A percentile compares a stretch with the other conserved stretches of the same genome.
These are phyloP conservation scores for Drosophila miranda DNA, from an alignment of 1,140 invertebrate genomes.

Conservation along the genomic window DNA sequence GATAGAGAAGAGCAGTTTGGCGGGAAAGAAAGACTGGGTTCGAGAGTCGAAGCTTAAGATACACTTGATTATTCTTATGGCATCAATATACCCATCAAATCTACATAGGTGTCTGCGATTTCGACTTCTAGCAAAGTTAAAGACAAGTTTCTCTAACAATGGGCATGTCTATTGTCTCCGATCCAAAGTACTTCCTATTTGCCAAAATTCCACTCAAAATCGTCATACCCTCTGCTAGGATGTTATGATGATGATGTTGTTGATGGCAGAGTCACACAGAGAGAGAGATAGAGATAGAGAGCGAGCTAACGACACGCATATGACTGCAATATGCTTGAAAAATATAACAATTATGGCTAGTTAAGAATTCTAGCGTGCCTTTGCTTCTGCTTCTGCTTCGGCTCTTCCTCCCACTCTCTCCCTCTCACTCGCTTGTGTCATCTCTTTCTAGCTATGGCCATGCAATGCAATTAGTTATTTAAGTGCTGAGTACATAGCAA, in stretches of 20 bases:
- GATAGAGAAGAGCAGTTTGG: too few species aligned
- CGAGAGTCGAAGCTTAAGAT: too few species aligned
- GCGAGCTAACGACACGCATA: constrained; percentile 52
- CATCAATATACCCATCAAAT: too few species aligned
- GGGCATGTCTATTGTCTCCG: too few species aligned
- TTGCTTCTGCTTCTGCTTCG: neutral
- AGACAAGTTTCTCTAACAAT: too few species aligned
- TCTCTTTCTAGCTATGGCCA: constrained; percentile 26
- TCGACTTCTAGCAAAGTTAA: too few species aligned
- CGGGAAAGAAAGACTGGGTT: too few species aligned
- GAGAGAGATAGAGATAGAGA: too few species aligned
- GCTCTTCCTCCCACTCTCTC: neutral
- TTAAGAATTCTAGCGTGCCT: constrained; percentile 61
- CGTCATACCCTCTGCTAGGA: constrained; percentile 8
- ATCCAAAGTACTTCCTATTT: neutral
- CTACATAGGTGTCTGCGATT: too few species aligned
- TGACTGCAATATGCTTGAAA: constrained; percentile 64
- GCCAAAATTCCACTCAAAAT: too few species aligned
- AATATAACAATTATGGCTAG: constrained; percentile 71
- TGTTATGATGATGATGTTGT: constrained; percentile 33
- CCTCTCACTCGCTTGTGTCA: constrained; percentile 3
- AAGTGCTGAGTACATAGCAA: constrained; percentile 37
- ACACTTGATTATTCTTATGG: too few species aligned
- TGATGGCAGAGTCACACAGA: constrained; percentile 21
- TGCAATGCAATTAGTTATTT: constrained; percentile 43